Evolutionary conservation across 2,113 vertebrate species (phyloP).

Genomic region (Lepus timidus): DNA sequence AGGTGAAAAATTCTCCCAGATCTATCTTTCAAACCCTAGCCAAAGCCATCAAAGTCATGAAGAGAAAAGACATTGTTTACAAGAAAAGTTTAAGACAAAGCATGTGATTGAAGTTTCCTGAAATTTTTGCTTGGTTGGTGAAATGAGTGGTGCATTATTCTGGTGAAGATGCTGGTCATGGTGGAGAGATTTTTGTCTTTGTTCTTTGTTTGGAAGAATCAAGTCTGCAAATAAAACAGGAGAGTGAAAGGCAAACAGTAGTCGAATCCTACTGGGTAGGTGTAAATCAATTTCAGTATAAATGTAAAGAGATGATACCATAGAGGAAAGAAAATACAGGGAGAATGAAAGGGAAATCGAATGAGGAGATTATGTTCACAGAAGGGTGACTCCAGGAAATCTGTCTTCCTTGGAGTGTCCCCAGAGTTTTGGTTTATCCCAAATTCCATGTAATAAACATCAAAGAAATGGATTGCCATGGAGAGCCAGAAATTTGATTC

Average conservation of each 20-base stretch:
- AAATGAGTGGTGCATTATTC: neutral
- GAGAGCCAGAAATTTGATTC: neutral
- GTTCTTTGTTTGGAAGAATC: slow-evolving; percentile 41
- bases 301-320: neutral
- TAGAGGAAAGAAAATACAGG: neutral
- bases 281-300: neutral
- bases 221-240: neutral
- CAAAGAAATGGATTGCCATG: neutral
- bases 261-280: neutral
- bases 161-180: neutral
- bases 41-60: neutral
- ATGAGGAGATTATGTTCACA: neutral
- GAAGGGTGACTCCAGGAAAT: neutral
- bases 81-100: slow-evolving; percentile 24
- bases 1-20: neutral
- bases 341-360: neutral
- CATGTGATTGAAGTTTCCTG: neutral
- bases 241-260: slow-evolving; percentile 34
- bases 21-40: neutral
- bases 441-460: neutral
- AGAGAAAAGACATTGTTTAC: neutral
- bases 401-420: neutral
- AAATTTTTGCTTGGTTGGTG: neutral
- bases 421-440: neutral
- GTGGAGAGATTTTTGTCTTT: slow-evolving; percentile 10